Percentiles rank a stretch among this genome's conserved stretches.
phyloP scores from a whole-genome alignment of 1,140 invertebrate genomes.

The Parapsyche elsis region DNA sequence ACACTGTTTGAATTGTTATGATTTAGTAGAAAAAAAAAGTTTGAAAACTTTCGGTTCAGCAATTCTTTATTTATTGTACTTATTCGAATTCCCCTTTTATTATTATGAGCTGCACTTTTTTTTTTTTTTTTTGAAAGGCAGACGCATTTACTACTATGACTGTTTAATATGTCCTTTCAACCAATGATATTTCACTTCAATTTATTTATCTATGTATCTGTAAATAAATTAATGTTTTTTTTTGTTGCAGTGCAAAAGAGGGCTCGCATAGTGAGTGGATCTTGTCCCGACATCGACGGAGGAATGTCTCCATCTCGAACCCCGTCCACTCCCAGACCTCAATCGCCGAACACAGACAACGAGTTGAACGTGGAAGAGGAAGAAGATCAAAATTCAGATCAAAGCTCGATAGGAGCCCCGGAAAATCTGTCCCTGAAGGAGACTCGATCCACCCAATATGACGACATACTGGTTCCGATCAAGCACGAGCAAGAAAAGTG shows the following conservation, averaged over 20 bases:
- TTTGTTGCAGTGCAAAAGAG: slow-evolving; percentile 52
- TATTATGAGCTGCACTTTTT: too few species aligned
- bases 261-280: slow-evolving; percentile 40
- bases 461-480: slow-evolving; percentile 53
- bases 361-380: slow-evolving; percentile 66
- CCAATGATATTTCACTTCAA: not conserved
- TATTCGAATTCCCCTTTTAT: too few species aligned
- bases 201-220: too few species aligned
- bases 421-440: slow-evolving; percentile 67
- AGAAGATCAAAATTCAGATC: slow-evolving; percentile 64
- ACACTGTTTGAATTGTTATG: too few species aligned
- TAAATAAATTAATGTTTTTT: too few species aligned
- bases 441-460: slow-evolving; percentile 59
- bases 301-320: slow-evolving; percentile 59
- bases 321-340: slow-evolving; percentile 57
- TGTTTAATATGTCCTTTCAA: not conserved
- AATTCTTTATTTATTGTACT: too few species aligned
- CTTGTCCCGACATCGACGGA: slow-evolving; percentile 58
- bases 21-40: too few species aligned
- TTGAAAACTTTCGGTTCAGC: too few species aligned
- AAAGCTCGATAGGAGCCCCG: slow-evolving; percentile 62
- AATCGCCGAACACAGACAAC: slow-evolving; percentile 63
- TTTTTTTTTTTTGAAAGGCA: too few species aligned
- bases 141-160: not conserved
- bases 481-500: slow-evolving; percentile 66